Evolutionary conservation across 2,113 vertebrate species (phyloP), one percentile per base, ranked within the genome.

Genomic region (Pica pica): DNA sequence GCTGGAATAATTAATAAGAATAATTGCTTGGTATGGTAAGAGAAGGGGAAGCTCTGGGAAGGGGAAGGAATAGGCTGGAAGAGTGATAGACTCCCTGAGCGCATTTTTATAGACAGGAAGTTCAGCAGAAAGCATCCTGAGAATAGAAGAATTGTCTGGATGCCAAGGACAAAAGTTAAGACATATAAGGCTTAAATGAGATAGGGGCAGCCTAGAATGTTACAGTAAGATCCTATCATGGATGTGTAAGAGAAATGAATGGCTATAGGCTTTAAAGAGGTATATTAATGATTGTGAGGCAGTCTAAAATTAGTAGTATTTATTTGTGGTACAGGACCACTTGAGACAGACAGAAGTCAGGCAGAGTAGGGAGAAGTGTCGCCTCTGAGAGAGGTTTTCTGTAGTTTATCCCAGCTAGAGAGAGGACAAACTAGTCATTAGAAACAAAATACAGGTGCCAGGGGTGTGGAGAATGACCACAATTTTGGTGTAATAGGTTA

Each of bases 1-100:
- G 97, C 97, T 96, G 95, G 98, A 98, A 98, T 98, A 98, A 98
- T 98, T 98, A 98, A 98, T 98, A 98, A 98, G 98, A 98, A 97
- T 98, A 98, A 98, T 98, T 98, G 98, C 98, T 98, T 95, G 56
- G 96, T 96, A 96, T 97, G 96, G 97, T 97, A 98, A 98, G 96
- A 97, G 96, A 97, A 98, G 95, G 94, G 91, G 92, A 97, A 98
- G 98, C 97, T 98, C 97, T 97, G 98, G 98, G 98, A 98, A 97
- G 92, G 95, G 97, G 97, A 96, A 97, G 97, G 97, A 97, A 93
- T 96, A 97, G 96, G 90, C 94, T 97, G 82, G 95, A 97, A 97
- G 97, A 98, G 86, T 87, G 91, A 96, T 97, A 97, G 96, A 93
- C 96, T 98, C 98, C 97, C 98, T 55, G 92, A 97, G 97, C 83